Base-by-base conservation (phyloP, 2,888 invertebrate genomes). In the Heterodera filipjevi region DNA sequence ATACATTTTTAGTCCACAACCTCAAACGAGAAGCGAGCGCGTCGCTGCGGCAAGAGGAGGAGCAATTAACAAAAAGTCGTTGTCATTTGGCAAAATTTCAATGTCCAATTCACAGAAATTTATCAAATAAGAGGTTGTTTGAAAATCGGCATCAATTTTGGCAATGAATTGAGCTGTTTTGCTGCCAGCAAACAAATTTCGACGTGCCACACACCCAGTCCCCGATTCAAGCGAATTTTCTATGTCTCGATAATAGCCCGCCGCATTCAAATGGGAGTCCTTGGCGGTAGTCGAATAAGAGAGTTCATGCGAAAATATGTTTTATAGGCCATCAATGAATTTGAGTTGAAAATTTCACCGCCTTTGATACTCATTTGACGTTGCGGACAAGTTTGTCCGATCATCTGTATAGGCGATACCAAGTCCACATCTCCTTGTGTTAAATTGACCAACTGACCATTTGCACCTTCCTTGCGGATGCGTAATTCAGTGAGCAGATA, bases 121-220 rank as follows among this genome's bases (percentile, higher is more conserved):
- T 19, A 77, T 46, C 53, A 72, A 75, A 35, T 53, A 75, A 77
- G 22, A 10, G 44, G 53, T 76, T 77, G 77, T n/a, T 77, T 77
- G 53, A 77, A 77, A 27, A 76, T 77, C 77, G 10, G 77, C 76
- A 49, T 79, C 79, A 19, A 79, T n/a, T 32, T 53, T 35, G 14
- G 79, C 32, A 39, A 77, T 53, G 16, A 81, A 32, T 72, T 79
- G 79, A 5, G 35, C 79, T 1, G 81, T 44, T 32, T 39, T 35
- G n/a, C 79, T 72, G 14, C n/a, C 22, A 19, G 35, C 19, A 74
- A 79, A 78, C 72, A 79, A 44, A 44, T 35, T n/a, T 19, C 27
- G 22, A 8, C 79, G 27, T 46, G n/a, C 39, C 10, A 44, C 32
- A 46, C 80, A 73, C 16, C 79, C 79, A 16, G 33, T 59, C 16